These are phyloP conservation scores for Steinernema khuongi DNA, from an alignment of 1,140 invertebrate species.

Conservation along the genomic window DNA sequence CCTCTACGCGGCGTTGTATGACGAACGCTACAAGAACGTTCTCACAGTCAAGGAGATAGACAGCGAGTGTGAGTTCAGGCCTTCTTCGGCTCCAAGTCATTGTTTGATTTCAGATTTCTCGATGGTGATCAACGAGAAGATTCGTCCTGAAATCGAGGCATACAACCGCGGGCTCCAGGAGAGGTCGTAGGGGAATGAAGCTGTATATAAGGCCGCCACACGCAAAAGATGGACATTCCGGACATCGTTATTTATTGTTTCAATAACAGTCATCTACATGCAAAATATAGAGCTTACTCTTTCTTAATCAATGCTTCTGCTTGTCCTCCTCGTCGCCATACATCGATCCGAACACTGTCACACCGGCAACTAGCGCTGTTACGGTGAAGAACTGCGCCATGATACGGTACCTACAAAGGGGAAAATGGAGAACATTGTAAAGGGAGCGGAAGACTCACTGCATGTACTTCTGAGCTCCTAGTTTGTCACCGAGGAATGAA, in stretches of 20 bases:
- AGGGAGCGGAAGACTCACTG: constrained; percentile 22
- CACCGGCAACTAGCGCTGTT: constrained; percentile 43
- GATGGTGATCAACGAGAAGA: too few relatives aligned
- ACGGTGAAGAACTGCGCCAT: constrained; percentile 53
- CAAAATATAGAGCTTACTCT: not conserved
- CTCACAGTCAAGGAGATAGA: not conserved
- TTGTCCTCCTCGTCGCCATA: not conserved
- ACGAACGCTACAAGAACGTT: not conserved
- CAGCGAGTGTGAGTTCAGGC: not conserved
- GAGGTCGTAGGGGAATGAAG: too few relatives aligned
- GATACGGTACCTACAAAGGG: constrained; percentile 43
- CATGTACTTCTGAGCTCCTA: constrained; percentile 46
- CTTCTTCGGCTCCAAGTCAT: not conserved
- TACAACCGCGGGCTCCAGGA: too few relatives aligned
- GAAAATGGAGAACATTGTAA: constrained; percentile 14
- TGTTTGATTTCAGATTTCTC: not conserved
- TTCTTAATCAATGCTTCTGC: not conserved
- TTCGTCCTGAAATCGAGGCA: too few relatives aligned
- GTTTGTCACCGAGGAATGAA: constrained; percentile 40
- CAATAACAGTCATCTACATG: not conserved
- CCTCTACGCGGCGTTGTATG: not conserved
- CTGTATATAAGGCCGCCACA: too few relatives aligned
- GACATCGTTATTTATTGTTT: too few relatives aligned
- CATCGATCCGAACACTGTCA: constrained; percentile 37
- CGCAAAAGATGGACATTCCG: too few relatives aligned